Evolutionary conservation across 2,113 vertebrate genomes (phyloP), one percentile per base, ranked within the genome.

Genomic region (Telmatochromis brichardi): DNA sequence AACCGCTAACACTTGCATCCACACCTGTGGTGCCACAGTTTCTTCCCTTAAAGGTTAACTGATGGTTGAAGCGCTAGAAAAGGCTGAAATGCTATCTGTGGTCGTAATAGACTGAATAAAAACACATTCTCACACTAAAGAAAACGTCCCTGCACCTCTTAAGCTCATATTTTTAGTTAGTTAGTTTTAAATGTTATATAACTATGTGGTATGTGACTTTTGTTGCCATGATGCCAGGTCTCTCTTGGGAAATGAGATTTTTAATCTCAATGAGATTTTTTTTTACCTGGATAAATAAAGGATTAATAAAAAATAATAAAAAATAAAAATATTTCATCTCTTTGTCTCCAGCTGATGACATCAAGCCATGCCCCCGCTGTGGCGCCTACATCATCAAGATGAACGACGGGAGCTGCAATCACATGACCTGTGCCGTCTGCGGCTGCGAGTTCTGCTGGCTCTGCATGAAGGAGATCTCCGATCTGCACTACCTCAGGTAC

Each of bases 371-470:
- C 79, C 98, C 98, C 0, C 97, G 98, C 60, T 99, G 98, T 80
- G 98, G 98, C 7, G 98, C 98, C 3, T 99, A 98, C 93, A 99
- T 99, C 95, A 99, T 99, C 96, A 99, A 99, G 96, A 99, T 99
- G 98, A 99, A 99, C 35, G 98, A 99, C 0, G 98, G 98, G 23
- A 99, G 98, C 97, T 99, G 98, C 81, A 99, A 99, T 94, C 98
- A 99, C 96, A 99, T 99, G 98, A 99, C 98, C 76, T 99, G 98
- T 2, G 98, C 98, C 0, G 98, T 99, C 58, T 99, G 98, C 2
- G 98, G 98, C 96, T 99, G 98, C 37, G 98, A 99, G 96, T 99
- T 99, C 96, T 99, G 98, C 96, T 99, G 98, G 98, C 97, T 99
- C 40, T 99, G 98, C 93, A 99, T 99, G 98, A 99, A 99, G 97